Base-by-base conservation (phyloP, 2,113 vertebrate genomes). In the Ia io region DNA sequence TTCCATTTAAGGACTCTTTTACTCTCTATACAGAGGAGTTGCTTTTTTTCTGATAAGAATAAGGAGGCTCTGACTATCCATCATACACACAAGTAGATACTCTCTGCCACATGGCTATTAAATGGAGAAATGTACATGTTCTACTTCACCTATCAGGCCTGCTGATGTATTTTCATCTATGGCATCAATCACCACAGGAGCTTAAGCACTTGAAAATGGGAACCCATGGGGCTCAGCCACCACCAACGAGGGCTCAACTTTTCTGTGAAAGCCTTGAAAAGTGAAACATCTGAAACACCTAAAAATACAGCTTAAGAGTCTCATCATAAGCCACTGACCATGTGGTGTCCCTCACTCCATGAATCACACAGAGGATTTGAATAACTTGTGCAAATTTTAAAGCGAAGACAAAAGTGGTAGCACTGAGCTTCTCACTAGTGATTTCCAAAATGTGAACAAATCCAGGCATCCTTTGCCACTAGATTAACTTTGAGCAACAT, bases 181-280 rank as follows among this genome's bases (percentile, higher is more conserved):
- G 69, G 74, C 83, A 95, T 97, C 96, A 94, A 95, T 97, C 96
- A 96, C 88, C 18, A 84, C 32, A 96, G 74, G 93, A 94, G 94
- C 79, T 94, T 95, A 94, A 97, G 83, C 79, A 95, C 88, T 97
- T 96, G 88, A 97, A 97, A 97, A 97, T 84, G 78, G 77, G 82
- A 94, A 88, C 78, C 69, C 93, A 91, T 49, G 95, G 82, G 90
- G 91, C 73, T 94, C 82, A 96, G 85, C 23, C 53, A 90, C 90
- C 22, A 49, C 92, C 96, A 96, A 96, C 71, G 84, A 77, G 77
- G 78, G 63, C 69, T 97, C 95, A 94, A 88, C 92, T 96, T 88
- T 83, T 82, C 87, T 95, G n/a, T 63, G 77, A 94, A 94, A 82
- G 84, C 85, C 92, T 86, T 88, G 69, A 93, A 95, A 93, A 96